These are phyloP conservation scores for Eupeodes latifasciatus DNA, from an alignment of 2,888 invertebrate species.

Conservation along the genomic window DNA sequence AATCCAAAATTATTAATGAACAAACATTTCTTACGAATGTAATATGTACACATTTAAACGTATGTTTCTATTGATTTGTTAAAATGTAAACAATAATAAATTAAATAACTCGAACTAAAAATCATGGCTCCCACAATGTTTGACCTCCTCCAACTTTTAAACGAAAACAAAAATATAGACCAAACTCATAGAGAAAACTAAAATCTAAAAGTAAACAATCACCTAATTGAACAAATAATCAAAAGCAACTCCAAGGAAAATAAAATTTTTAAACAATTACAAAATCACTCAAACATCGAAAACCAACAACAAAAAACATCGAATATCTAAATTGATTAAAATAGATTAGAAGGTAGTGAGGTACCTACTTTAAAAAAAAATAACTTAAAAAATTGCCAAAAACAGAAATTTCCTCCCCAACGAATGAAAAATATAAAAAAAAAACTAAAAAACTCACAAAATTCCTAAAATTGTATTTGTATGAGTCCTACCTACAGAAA, in stretches of 20 bases:
- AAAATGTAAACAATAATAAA: slow-evolving; percentile 30
- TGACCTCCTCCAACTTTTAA: slow-evolving; percentile 29
- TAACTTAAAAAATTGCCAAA: slow-evolving; percentile 60
- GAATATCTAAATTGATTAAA: slow-evolving; percentile 48
- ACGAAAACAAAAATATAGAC: slow-evolving; percentile 26
- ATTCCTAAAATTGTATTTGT: slow-evolving; percentile 37
- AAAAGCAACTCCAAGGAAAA: slow-evolving; percentile 5
- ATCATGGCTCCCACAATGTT: slow-evolving; percentile 24
- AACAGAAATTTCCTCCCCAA: slow-evolving; percentile 46
- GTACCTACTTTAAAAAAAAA: background rate
- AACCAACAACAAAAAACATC: slow-evolving; percentile 49
- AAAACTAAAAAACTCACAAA: background rate
- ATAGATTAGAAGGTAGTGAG: slow-evolving; percentile 25
- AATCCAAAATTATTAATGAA: no score
- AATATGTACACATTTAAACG: no score
- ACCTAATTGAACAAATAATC: slow-evolving; percentile 1
- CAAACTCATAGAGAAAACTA: slow-evolving; percentile 14
- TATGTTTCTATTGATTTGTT: background rate
- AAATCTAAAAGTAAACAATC: slow-evolving; percentile 60
- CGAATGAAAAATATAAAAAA: background rate
- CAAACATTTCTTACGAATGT: no score
- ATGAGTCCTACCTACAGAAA: slow-evolving; percentile 11
- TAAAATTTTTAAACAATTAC: background rate
- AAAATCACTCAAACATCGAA: slow-evolving; percentile 29
- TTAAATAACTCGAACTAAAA: background rate